These are phyloP conservation scores for Ophion ellenae DNA, from an alignment of 2,888 invertebrate genomes.

Conservation along the genomic window DNA sequence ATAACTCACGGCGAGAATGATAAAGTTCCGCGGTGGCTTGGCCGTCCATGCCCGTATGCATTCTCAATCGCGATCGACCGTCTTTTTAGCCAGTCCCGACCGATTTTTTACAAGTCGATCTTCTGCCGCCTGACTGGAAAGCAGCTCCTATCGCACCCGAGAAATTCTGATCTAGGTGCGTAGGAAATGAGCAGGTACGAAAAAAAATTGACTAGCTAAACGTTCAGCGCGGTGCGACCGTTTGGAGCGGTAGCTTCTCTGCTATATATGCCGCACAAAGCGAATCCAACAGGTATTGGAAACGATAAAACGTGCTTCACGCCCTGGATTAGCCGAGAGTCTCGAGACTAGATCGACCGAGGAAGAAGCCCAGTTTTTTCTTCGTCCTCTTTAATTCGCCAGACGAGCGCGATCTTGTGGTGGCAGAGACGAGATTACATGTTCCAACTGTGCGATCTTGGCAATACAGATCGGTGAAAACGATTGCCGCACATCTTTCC, in stretches of 20 bases:
- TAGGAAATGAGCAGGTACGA: conserved; percentile 3
- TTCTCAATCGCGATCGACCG: conserved; percentile 59
- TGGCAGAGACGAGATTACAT: conserved; percentile 52
- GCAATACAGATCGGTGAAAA: conserved; percentile 56
- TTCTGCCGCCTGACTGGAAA: conserved; percentile 49
- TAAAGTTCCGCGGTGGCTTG: conserved; percentile 58
- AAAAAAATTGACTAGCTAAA: conserved; percentile 51
- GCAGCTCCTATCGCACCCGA: conserved; percentile 8
- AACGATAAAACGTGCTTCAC: conserved; percentile 77
- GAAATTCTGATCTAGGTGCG: conserved; percentile 53
- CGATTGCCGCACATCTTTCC: conserved; percentile 29
- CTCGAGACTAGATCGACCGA: conserved; percentile 47
- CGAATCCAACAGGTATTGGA: conserved; percentile 76
- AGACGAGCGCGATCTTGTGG: conserved; percentile 32
- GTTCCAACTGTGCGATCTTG: conserved; percentile 40
- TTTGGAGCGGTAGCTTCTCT: conserved; percentile 18
- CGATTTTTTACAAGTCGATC: conserved; percentile 33
- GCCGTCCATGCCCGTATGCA: conserved; percentile 44
- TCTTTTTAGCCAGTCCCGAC: conserved; percentile 9
- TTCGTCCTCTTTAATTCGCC: conserved; percentile 40
- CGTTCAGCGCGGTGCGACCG: conserved; percentile 50
- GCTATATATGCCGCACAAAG: conserved; percentile 69
- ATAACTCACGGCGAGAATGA: conserved; percentile 60
- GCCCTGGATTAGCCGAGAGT: conserved; percentile 68
- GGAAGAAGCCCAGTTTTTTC: conserved; percentile 57